Evolutionary conservation across 2,888 invertebrate species (phyloP).

Genomic region (Mesorhabditis belari): DNA sequence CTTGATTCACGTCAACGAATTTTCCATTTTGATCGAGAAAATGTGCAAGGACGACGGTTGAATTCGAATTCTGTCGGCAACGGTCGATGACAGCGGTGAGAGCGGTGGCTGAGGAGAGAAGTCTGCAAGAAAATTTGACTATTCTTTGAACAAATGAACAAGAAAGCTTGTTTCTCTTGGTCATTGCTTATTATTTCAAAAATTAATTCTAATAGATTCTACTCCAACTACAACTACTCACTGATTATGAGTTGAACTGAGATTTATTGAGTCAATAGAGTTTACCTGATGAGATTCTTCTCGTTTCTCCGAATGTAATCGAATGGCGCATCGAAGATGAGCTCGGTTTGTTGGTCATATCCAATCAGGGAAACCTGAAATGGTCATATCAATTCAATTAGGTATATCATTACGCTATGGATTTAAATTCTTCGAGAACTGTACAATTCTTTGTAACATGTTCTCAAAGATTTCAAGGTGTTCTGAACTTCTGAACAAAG

Average conservation of each 20-base stretch:
- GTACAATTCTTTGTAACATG: too few relatives aligned
- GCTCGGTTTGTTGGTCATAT: conserved; percentile 27
- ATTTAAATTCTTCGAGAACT: too few relatives aligned
- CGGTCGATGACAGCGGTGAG: conserved; percentile 25
- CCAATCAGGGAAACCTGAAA: conserved; percentile 26
- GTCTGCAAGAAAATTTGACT: conserved; percentile 12
- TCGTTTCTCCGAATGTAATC: conserved; percentile 26
- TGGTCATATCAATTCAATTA: too few relatives aligned
- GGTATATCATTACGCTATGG: too few relatives aligned
- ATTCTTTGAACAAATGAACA: too few relatives aligned
- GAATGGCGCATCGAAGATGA: conserved; percentile 32
- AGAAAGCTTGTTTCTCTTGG: too few relatives aligned
- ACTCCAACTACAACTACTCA: not conserved
- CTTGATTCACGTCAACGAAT: conserved; percentile 24
- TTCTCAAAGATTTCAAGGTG: too few relatives aligned
- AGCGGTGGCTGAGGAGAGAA: conserved; percentile 22
- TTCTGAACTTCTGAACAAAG: too few relatives aligned
- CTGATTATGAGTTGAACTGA: not conserved
- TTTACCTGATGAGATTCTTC: conserved; percentile 27
- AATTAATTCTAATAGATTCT: not conserved
- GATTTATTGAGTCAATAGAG: not conserved
- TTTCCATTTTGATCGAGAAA: conserved; percentile 19
- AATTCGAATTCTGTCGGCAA: conserved; percentile 29
- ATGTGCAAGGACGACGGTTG: conserved; percentile 30
- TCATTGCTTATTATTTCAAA: not conserved